phyloP scores from a whole-genome alignment of 92 coral and sea anemone genomes.

The Actinostola sp. region DNA sequence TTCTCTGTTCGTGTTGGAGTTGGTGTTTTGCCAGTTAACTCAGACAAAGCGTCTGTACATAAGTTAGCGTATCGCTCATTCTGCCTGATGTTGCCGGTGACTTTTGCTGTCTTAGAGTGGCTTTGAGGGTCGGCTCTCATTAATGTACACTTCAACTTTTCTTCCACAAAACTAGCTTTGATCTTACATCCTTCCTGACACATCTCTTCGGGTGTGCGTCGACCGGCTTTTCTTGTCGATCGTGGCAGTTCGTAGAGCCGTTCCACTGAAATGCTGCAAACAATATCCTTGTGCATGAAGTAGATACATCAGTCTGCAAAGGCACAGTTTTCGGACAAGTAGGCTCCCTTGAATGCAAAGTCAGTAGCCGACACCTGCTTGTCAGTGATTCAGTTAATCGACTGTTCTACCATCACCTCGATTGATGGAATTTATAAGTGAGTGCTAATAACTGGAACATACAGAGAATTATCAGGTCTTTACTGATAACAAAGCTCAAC shows the following conservation, averaged over 20 bases:
- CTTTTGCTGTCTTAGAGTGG: constrained; percentile 2
- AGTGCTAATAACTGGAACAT: background rate
- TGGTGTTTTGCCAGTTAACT: background rate
- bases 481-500: background rate
- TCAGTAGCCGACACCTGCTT: too few species aligned
- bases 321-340: background rate
- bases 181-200: background rate
- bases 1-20: background rate
- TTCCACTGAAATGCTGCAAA: background rate
- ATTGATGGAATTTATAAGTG: too few species aligned
- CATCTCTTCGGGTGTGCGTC: background rate
- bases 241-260: background rate
- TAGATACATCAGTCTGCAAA: too few species aligned
- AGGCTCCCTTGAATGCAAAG: background rate
- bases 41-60: too few species aligned
- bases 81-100: background rate
- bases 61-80: background rate
- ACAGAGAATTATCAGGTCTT: background rate
- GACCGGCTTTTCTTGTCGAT: background rate
- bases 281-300: background rate
- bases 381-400: too few species aligned
- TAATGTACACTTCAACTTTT: background rate
- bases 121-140: background rate
- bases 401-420: too few species aligned
- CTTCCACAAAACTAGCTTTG: background rate